Evolutionary conservation across 2,113 vertebrate species (phyloP), one percentile per base, ranked within the genome.

Genomic region (Eolophus roseicapilla): DNA sequence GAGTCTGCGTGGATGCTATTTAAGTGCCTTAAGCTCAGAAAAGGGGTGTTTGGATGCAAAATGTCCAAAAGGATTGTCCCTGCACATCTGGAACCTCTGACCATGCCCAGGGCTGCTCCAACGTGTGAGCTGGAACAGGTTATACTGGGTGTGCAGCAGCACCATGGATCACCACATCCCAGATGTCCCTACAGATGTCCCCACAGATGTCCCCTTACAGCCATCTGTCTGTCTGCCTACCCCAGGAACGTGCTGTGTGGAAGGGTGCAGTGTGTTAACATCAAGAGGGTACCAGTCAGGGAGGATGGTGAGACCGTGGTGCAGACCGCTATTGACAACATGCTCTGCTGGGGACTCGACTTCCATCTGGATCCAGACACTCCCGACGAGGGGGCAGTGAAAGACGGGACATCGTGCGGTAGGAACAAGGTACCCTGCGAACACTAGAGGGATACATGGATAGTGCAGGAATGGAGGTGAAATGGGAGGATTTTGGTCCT

Each of bases 111-210:
- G 27, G 17, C 10, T 52, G 46, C 14, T 78, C 33, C 53, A 16
- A 52, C 1, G 0, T 13, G 21, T 27, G 60, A 47, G 43, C 25
- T 59, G 52, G 18, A 49, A 41, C 0, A 1, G 24, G 24, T 5
- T 35, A 18, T 35, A 24, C 19, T 20, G 6, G 24, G 16, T n/a
- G 59, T 18, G 24, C 12, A 24, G 20, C 44, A 68, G 31, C 52
- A 16, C 31, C 64, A 24, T 0, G 12, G 65, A 39, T 55, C 65
- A n/a, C 55, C 27, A 33, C 27, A 1, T 5, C 79, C 28, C 41
- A 11, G 31, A 16, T 10, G 24, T 21, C 31, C 21, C 20, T 18
- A 3, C 6, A 64, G 13, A 33, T 18, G 10, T 31, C 28, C 21
- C 57, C 39, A 3, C 6, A 64, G 13, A 33, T 18, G 10, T 31